phyloP scores from a whole-genome alignment of 2,888 invertebrate genomes.

The Branchipolynoe longqiensis region DNA sequence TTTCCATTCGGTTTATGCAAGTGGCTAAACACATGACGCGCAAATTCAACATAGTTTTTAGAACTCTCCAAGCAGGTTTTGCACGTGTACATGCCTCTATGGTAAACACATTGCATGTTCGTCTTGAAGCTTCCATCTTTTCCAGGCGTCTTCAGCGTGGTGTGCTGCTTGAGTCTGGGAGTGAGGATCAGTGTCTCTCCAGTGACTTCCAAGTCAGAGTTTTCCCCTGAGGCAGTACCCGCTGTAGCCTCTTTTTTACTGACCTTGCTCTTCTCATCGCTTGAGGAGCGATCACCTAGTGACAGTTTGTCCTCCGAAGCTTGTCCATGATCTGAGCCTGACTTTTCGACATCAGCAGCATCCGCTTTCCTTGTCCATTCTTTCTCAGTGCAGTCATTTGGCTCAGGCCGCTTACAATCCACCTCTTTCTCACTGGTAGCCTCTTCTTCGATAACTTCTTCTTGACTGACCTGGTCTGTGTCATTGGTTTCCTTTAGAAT shows the following conservation, averaged over 20 bases:
- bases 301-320: no score
- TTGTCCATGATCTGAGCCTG: no score
- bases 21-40: background rate
- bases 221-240: background rate
- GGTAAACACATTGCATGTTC: background rate
- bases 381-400: no score
- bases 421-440: no score
- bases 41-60: background rate
- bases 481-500: no score
- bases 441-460: no score
- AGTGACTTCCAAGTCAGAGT: conserved; percentile 15
- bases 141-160: background rate
- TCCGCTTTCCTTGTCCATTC: no score
- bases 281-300: no score
- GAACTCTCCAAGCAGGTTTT: background rate
- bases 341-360: no score
- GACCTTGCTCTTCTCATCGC: no score
- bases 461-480: no score
- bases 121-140: background rate
- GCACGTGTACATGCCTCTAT: background rate
- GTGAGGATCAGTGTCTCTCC: background rate
- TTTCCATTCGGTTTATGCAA: background rate
- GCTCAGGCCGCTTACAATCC: no score
- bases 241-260: background rate
- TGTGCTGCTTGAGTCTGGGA: background rate